phyloP scores from a whole-genome alignment of 2,888 invertebrate genomes.

The Schizotus pectinicornis region DNA sequence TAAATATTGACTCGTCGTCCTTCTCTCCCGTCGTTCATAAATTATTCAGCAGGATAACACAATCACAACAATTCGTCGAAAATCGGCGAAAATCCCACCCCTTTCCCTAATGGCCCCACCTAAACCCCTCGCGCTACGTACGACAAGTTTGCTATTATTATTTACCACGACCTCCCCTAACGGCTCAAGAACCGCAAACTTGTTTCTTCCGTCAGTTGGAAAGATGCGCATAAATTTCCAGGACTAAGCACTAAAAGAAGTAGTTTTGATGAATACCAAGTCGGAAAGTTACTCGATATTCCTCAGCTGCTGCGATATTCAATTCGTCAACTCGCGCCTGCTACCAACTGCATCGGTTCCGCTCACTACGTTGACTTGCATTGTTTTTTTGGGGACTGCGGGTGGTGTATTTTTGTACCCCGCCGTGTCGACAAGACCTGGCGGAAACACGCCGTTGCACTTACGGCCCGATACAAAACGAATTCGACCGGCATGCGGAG shows the following conservation, averaged over 20 bases:
- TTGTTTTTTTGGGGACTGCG: constrained; percentile 37
- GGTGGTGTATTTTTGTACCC: constrained; percentile 40
- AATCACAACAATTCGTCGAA: constrained; percentile 18
- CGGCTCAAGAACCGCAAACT: neutral
- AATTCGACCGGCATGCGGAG: too few species aligned
- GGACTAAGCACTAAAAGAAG: constrained; percentile 20
- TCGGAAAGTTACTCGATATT: constrained; percentile 22
- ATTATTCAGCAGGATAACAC: constrained; percentile 25
- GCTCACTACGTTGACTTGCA: constrained; percentile 22
- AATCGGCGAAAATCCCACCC: neutral
- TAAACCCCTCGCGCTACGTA: constrained; percentile 2
- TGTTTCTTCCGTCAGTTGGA: neutral
- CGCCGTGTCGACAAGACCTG: constrained; percentile 28
- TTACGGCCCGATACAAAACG: constrained; percentile 8
- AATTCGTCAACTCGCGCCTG: constrained; percentile 20
- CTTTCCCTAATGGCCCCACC: neutral
- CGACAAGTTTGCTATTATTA: constrained; percentile 7
- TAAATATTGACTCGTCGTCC: constrained; percentile 21
- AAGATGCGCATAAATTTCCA: constrained; percentile 24
- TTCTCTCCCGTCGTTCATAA: constrained; percentile 9
- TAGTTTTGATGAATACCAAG: constrained; percentile 22
- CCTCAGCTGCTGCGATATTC: constrained; percentile 25
- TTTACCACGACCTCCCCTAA: neutral
- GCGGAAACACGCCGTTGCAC: constrained; percentile 39
- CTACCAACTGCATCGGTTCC: neutral